A percentile compares a stretch with the other conserved stretches of the same genome.
phyloP scores from a whole-genome alignment of 2,888 invertebrate genomes.

The Heliconius aoede region DNA sequence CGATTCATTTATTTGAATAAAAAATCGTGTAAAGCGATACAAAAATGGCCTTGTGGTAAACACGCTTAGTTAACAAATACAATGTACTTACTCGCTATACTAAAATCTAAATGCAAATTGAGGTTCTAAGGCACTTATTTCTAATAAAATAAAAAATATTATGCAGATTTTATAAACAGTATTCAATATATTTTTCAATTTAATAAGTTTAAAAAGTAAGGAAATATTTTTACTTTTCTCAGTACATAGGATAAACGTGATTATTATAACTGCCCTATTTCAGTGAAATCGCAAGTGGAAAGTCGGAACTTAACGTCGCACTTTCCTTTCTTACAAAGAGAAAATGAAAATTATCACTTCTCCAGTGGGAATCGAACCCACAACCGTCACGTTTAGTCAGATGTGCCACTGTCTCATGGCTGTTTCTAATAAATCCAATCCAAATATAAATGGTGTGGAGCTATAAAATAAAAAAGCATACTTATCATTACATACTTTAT shows the following conservation, averaged over 20 bases:
- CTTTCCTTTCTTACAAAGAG: background rate
- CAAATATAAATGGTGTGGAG: too few species aligned
- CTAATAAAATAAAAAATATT: conserved; percentile 44
- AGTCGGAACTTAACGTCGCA: background rate
- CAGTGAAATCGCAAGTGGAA: background rate
- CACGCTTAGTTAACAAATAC: conserved; percentile 47
- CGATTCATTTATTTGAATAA: conserved; percentile 66
- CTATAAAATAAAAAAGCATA: too few species aligned
- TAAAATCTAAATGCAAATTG: conserved; percentile 48
- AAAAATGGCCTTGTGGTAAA: conserved; percentile 80
- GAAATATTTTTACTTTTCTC: background rate
- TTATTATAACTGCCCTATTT: background rate
- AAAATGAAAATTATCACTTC: background rate
- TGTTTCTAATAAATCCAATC: too few species aligned
- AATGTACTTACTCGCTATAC: conserved; percentile 37
- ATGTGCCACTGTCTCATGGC: too few species aligned
- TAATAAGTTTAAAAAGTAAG: too few species aligned
- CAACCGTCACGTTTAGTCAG: background rate
- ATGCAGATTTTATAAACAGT: conserved; percentile 17
- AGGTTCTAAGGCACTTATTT: conserved; percentile 53
- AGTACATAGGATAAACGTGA: too few species aligned
- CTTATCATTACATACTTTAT: too few species aligned
- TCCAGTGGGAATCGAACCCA: background rate
- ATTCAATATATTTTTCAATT: too few species aligned
- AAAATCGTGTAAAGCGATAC: conserved; percentile 64